phyloP scores from a whole-genome alignment of 2,797 vertebrate genomes.

The Falco cherrug region DNA sequence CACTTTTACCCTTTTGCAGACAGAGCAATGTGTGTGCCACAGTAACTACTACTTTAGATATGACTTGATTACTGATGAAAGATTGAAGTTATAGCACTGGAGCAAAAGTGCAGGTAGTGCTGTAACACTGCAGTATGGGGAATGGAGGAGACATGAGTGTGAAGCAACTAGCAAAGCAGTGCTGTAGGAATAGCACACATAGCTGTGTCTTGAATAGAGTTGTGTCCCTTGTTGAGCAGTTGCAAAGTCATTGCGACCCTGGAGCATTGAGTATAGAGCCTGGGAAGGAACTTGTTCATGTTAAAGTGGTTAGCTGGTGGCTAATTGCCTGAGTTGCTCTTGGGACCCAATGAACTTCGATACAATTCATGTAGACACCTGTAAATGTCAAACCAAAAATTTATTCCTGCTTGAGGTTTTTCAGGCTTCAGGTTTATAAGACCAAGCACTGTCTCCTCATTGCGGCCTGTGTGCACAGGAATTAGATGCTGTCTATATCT shows the following conservation, averaged over 20 bases:
- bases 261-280: neutral
- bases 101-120: neutral
- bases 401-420: neutral
- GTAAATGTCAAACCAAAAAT: neutral
- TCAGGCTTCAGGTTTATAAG: neutral
- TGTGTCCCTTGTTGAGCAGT: neutral
- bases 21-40: neutral
- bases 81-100: neutral
- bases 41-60: neutral
- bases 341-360: neutral
- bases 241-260: neutral
- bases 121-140: neutral
- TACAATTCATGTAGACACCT: neutral
- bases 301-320: neutral
- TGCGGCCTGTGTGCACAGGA: neutral
- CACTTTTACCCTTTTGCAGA: neutral
- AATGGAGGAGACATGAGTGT: neutral
- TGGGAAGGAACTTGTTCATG: neutral
- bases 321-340: neutral
- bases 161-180: neutral
- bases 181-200: neutral
- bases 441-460: neutral
- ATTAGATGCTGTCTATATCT: neutral
- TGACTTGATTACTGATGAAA: neutral
- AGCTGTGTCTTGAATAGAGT: fast-evolving